phyloP scores from a whole-genome alignment of 2,113 vertebrate species.

The Coregonus clupeaformis region DNA sequence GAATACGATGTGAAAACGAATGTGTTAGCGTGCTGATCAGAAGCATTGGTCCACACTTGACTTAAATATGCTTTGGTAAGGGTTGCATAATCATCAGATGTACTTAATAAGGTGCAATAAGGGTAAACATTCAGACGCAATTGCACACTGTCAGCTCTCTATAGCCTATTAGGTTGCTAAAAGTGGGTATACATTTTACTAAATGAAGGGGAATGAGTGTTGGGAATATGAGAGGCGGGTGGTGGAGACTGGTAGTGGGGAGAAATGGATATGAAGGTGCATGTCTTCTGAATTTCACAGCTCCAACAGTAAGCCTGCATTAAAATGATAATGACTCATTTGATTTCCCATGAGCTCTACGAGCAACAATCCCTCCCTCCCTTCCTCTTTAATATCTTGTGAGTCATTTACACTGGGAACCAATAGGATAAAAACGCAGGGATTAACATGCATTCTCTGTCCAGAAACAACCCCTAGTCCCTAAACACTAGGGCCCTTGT shows the following conservation, averaged over 20 bases:
- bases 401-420: slow-evolving; percentile 32
- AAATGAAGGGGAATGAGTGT: not conserved
- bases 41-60: no score
- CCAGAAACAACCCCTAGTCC: no score
- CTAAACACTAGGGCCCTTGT: no score
- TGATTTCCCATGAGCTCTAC: slow-evolving; percentile 36
- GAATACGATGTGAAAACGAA: no score
- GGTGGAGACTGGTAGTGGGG: not conserved
- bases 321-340: slow-evolving; percentile 49
- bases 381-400: slow-evolving; percentile 34
- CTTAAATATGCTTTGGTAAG: no score
- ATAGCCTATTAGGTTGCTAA: no score
- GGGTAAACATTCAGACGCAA: no score
- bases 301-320: slow-evolving; percentile 37
- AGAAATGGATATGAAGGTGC: slow-evolving; percentile 4
- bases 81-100: no score
- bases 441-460: slow-evolving; percentile 27
- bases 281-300: slow-evolving; percentile 25
- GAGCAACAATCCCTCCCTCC: slow-evolving; percentile 17
- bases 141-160: no score
- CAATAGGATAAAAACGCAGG: slow-evolving; percentile 30
- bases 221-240: not conserved
- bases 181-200: not conserved
- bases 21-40: no score
- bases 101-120: no score